Evolutionary conservation across 2,888 invertebrate genomes (phyloP).

Genomic region (Lasioglossum pauxillum): DNA sequence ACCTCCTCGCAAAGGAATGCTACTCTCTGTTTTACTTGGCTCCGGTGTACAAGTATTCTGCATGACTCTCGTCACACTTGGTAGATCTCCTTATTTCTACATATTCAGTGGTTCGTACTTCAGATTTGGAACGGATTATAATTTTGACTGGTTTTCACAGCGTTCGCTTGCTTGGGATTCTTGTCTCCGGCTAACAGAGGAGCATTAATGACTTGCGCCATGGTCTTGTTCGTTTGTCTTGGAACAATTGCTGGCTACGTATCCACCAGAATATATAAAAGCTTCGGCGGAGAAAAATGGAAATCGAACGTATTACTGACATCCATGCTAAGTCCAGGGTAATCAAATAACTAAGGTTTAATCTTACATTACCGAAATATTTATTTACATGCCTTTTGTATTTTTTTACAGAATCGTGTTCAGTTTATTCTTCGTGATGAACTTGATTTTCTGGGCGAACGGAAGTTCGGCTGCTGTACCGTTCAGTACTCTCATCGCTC

Average conservation of each 20-base stretch:
- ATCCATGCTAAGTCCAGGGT: conserved; percentile 99
- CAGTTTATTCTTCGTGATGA: conserved; percentile 98
- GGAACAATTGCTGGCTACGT: conserved; percentile 99
- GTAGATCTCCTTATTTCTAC: conserved; percentile 80
- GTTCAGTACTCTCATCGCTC: conserved; percentile 97
- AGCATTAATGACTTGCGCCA: conserved; percentile 98
- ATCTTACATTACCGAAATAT: neutral
- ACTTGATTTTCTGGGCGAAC: conserved; percentile 97
- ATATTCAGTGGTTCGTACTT: neutral
- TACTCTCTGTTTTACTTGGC: conserved; percentile 97
- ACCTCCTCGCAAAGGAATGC: conserved; percentile 98
- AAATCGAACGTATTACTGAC: conserved; percentile 98
- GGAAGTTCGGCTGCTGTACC: conserved; percentile 98
- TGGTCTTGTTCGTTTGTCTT: conserved; percentile 98
- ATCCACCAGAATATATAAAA: conserved; percentile 98
- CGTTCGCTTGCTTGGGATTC: conserved; percentile 99
- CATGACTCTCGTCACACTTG: conserved; percentile 97
- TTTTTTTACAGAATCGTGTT: conserved; percentile 92
- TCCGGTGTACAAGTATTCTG: conserved; percentile 98
- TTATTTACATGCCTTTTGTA: conserved; percentile 83
- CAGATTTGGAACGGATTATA: neutral
- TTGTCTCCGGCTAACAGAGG: conserved; percentile 99
- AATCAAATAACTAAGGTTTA: conserved; percentile 53
- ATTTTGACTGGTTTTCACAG: conserved; percentile 83
- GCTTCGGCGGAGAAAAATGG: conserved; percentile 99